Percentiles rank a stretch among this genome's conserved stretches.
These are phyloP conservation scores for Tragopan temminckii DNA, from an alignment of 2,797 vertebrate genomes.

Conservation along the genomic window DNA sequence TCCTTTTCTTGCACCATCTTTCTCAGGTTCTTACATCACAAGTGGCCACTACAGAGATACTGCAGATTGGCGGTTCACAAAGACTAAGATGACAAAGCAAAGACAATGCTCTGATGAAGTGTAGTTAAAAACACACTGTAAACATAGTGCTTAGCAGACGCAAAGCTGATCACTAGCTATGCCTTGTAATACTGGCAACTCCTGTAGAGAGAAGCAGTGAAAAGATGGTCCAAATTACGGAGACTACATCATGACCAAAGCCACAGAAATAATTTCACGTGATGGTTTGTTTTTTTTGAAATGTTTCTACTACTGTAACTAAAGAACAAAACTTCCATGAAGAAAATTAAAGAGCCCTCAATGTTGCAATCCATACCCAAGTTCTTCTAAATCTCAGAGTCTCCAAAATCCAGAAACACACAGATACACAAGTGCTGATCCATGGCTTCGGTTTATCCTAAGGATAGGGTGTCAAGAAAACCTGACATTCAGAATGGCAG, in stretches of 20 bases:
- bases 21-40: not conserved
- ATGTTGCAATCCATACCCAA: not conserved
- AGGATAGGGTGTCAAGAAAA: not conserved
- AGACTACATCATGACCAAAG: not conserved
- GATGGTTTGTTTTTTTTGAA: not conserved
- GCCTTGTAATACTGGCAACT: not conserved
- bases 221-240: not conserved
- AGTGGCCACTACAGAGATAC: not conserved
- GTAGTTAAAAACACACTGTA: not conserved
- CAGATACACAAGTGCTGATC: not conserved
- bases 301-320: not conserved
- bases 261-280: not conserved
- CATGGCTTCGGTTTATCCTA: not conserved
- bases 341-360: not conserved
- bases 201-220: not conserved
- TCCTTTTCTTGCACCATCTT: not conserved
- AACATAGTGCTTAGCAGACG: not conserved
- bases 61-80: not conserved
- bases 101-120: not conserved
- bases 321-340: not conserved
- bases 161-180: not conserved
- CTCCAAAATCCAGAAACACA: not conserved
- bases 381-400: not conserved
- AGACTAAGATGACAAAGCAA: not conserved
- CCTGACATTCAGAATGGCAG: not conserved